phyloP scores from a whole-genome alignment of 2,797 vertebrate species.

The Peromyscus melanophrys region DNA sequence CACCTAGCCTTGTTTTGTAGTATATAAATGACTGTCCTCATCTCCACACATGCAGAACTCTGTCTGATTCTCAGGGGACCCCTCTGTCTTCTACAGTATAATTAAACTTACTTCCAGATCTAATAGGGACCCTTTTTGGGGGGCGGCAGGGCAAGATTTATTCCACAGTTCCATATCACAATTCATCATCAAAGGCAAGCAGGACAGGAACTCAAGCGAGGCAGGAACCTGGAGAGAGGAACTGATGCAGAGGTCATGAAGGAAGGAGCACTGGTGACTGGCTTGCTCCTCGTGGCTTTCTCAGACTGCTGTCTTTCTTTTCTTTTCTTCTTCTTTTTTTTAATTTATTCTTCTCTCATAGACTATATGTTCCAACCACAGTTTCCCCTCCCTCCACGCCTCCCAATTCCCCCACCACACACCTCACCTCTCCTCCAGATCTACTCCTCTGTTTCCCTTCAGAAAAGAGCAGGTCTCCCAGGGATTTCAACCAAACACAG shows the following conservation, averaged over 20 bases:
- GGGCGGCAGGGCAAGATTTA: too few species aligned
- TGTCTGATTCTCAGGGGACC: background rate
- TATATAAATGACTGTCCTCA: background rate
- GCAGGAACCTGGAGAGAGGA: background rate
- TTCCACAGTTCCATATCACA: background rate
- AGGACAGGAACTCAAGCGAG: background rate
- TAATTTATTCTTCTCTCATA: background rate
- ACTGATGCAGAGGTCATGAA: background rate
- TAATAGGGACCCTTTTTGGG: background rate
- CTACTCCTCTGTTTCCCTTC: background rate
- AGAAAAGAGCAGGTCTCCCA: background rate
- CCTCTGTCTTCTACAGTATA: background rate
- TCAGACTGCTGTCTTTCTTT: background rate
- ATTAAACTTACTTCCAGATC: background rate
- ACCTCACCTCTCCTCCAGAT: background rate
- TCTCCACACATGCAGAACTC: rapidly evolving
- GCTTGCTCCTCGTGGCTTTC: background rate
- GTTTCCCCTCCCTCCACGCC: background rate
- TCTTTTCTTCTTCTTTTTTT: background rate
- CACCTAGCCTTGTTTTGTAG: background rate
- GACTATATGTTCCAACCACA: background rate
- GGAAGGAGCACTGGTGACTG: too few species aligned
- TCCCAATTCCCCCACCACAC: background rate
- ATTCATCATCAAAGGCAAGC: background rate
- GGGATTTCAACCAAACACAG: too few species aligned